Evolutionary conservation across 1,140 invertebrate species (phyloP).

Genomic region (Oscheius sp.): DNA sequence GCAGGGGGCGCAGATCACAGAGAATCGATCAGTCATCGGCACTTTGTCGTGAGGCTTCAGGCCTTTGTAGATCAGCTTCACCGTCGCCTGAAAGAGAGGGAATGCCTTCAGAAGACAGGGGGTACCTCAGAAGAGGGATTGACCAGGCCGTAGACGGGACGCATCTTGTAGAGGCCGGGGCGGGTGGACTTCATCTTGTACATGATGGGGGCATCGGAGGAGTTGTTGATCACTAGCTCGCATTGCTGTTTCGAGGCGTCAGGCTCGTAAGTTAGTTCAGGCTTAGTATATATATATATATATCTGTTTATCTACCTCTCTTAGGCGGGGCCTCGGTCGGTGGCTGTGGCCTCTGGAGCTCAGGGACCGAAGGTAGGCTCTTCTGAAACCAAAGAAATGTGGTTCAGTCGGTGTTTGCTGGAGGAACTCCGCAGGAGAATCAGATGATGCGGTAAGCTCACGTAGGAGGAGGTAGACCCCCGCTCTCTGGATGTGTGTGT

Average conservation of each 20-base stretch:
- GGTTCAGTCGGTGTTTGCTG: too few species aligned
- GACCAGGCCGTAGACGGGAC: constrained; percentile 22
- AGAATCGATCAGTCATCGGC: not conserved
- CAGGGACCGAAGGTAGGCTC: not conserved
- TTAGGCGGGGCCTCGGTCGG: too few species aligned
- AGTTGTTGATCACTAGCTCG: constrained; percentile 17
- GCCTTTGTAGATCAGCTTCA: constrained; percentile 24
- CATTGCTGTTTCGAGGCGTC: not conserved
- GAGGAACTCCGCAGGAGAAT: too few species aligned
- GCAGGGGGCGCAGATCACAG: not conserved
- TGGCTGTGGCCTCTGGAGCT: too few species aligned
- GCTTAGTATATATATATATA: too few species aligned
- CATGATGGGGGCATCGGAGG: not conserved
- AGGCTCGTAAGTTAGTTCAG: not conserved
- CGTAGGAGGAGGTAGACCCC: too few species aligned
- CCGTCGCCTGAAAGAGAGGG: not conserved
- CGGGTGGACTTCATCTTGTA: constrained; percentile 30
- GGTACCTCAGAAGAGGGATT: not conserved
- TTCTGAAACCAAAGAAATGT: not conserved
- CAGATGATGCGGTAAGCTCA: too few species aligned
- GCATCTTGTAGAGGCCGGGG: constrained; percentile 24
- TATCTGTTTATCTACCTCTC: too few species aligned
- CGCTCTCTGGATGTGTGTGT: too few species aligned
- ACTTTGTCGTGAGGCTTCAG: not conserved
- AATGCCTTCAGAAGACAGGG: too few species aligned